phyloP scores from a whole-genome alignment of 2,113 vertebrate species.

The Xenopus tropicalis region UCB_Xtro_10.0 CM004444.2:129582501-129583000 shows the following conservation, averaged over 20 bases:
- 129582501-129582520: too few species aligned
- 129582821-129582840: slow-evolving; percentile 47
- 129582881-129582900: slow-evolving; percentile 63
- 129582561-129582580: neutral
- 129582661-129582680: neutral
- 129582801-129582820: slow-evolving; percentile 55
- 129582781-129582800: slow-evolving; percentile 49
- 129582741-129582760: slow-evolving; percentile 52
- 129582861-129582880: slow-evolving; percentile 48
- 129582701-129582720: slow-evolving; percentile 50
- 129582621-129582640: neutral
- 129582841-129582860: slow-evolving; percentile 36
- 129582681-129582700: slow-evolving; percentile 36
- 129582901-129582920: slow-evolving; percentile 50
- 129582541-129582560: too few species aligned
- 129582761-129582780: slow-evolving; percentile 44
- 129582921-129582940: slow-evolving; percentile 50
- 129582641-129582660: neutral
- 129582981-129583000: too few species aligned
- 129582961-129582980: too few species aligned
- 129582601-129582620: neutral
- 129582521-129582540: too few species aligned
- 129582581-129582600: neutral
- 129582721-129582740: slow-evolving; percentile 55
- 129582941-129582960: slow-evolving; percentile 53